These are phyloP conservation scores for Enteromius trimaculatus DNA, from an alignment of 2,797 vertebrate genomes.

Conservation along the genomic window DNA sequence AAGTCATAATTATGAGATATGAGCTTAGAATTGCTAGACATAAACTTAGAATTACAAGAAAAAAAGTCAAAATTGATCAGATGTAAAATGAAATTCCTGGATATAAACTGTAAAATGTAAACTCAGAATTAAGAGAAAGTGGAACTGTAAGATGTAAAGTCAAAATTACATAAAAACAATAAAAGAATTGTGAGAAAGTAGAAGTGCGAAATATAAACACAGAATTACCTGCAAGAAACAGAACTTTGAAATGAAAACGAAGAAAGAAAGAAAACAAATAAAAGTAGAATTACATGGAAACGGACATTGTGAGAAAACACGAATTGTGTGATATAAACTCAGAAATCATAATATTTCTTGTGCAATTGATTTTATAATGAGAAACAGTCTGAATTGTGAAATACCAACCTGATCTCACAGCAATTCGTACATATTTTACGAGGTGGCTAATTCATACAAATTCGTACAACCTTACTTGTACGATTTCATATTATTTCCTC, in stretches of 20 bases:
- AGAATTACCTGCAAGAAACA: too few species aligned
- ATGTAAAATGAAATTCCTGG: too few species aligned
- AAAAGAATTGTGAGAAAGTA: too few species aligned
- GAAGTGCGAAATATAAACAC: neutral
- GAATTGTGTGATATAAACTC: neutral
- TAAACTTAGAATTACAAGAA: neutral
- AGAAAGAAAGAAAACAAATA: too few species aligned
- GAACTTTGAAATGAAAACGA: too few species aligned
- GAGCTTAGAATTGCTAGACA: neutral
- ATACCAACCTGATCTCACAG: neutral
- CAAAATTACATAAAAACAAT: too few species aligned
- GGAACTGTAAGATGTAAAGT: too few species aligned
- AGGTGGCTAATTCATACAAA: too few species aligned
- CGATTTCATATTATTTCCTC: too few species aligned
- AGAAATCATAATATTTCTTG: neutral
- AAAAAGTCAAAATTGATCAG: neutral
- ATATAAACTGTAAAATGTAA: neutral
- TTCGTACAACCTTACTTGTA: too few species aligned
- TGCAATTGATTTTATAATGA: neutral
- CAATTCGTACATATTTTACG: too few species aligned
- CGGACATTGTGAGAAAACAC: neutral
- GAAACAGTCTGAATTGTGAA: neutral
- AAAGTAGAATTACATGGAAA: neutral
- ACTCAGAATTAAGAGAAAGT: neutral
- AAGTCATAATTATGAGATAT: neutral